Evolutionary conservation across 2,888 invertebrate genomes (phyloP).

Genomic region (Cremastinae sp.): DNA sequence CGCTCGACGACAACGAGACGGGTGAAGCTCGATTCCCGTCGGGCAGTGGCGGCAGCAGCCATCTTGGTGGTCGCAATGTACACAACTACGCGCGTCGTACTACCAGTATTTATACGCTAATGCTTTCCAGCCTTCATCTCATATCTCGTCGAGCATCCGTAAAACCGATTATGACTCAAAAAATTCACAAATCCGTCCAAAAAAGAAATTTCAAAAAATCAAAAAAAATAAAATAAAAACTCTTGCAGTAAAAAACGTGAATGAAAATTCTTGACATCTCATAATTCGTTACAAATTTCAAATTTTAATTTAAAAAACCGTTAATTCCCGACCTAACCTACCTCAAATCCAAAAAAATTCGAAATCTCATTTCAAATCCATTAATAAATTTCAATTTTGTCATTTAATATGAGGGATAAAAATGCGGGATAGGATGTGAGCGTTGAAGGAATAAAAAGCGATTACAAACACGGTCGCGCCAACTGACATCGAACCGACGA

Average conservation of each 20-base stretch:
- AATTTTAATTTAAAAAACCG: too few species aligned
- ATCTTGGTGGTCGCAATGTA: slow-evolving; percentile 52
- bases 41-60: slow-evolving; percentile 54
- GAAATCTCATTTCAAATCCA: too few species aligned
- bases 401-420: slow-evolving; percentile 1
- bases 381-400: too few species aligned
- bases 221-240: too few species aligned
- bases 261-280: too few species aligned
- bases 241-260: too few species aligned
- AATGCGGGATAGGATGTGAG: neutral
- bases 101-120: slow-evolving; percentile 30
- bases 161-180: too few species aligned
- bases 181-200: too few species aligned
- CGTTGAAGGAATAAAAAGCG: slow-evolving; percentile 23
- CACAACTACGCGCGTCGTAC: slow-evolving; percentile 41
- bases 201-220: too few species aligned
- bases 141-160: slow-evolving; percentile 7
- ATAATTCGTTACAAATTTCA: too few species aligned
- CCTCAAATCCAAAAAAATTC: neutral
- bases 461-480: slow-evolving; percentile 45
- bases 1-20: slow-evolving; percentile 46
- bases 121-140: slow-evolving; percentile 11
- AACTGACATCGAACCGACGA: slow-evolving; percentile 50
- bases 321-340: neutral
- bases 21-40: slow-evolving; percentile 53